Percentiles rank a stretch among this genome's conserved stretches.
These are phyloP conservation scores for Caenorhabditis sinica DNA, from an alignment of 2,888 invertebrate species.

Conservation along the genomic window DNA sequence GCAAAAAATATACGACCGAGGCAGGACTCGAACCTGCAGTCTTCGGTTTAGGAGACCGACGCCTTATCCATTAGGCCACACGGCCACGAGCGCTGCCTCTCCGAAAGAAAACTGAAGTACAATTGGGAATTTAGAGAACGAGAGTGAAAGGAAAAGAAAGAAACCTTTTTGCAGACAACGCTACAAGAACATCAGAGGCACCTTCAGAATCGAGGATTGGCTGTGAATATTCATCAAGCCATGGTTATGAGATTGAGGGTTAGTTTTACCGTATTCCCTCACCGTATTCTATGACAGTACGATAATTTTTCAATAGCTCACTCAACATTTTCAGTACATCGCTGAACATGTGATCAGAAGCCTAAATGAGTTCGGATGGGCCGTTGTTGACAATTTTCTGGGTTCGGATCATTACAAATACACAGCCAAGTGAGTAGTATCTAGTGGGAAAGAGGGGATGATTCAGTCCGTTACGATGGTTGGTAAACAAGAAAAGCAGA, in stretches of 20 bases:
- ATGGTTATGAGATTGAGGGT: conserved; percentile 75
- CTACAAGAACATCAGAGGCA: conserved; percentile 74
- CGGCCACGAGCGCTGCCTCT: conserved; percentile 17
- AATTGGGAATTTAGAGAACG: not conserved
- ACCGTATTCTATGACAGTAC: conserved; percentile 15
- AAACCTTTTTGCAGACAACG: conserved; percentile 68
- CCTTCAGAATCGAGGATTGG: conserved; percentile 49
- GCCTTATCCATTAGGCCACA: conserved; percentile 80
- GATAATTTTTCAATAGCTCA: not conserved
- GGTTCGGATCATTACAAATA: conserved; percentile 77
- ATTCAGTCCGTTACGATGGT: conserved; percentile 26
- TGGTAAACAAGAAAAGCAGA: conserved; percentile 47
- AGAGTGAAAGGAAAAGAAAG: conserved; percentile 2
- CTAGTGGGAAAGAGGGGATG: not conserved
- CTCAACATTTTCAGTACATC: conserved; percentile 75
- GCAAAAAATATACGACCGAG: conserved; percentile 48
- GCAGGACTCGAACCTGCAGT: conserved; percentile 79
- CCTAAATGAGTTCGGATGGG: conserved; percentile 83
- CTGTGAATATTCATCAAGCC: conserved; percentile 76
- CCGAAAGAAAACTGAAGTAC: not conserved
- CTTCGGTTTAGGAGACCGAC: conserved; percentile 82
- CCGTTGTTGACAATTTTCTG: conserved; percentile 82
- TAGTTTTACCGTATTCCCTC: not conserved
- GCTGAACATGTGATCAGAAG: conserved; percentile 80
- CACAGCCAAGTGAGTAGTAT: conserved; percentile 71